A percentile compares a stretch with the other conserved stretches of the same genome.
phyloP scores from a whole-genome alignment of 2,113 vertebrate species.

The Notothenia rossii region DNA sequence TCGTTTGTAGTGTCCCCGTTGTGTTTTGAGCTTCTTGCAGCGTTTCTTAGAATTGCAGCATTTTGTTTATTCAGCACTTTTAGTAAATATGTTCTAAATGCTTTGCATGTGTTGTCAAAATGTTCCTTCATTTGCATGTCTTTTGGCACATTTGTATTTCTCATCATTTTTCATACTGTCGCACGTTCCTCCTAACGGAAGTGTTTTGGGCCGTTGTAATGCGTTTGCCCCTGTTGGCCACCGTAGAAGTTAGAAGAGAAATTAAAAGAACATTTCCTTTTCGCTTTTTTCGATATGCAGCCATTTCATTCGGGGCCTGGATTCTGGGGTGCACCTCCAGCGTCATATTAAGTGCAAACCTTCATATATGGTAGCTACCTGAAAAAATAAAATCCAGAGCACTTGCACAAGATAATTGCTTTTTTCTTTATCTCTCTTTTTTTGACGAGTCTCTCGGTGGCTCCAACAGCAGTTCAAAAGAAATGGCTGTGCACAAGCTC shows the following conservation, averaged over 20 bases:
- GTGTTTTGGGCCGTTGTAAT: no score
- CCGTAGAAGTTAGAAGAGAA: neutral
- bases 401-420: conserved; percentile 15
- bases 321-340: neutral
- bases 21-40: no score
- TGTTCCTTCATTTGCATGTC: no score
- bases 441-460: neutral
- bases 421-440: neutral
- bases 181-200: no score
- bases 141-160: no score
- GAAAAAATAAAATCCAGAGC: neutral
- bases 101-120: no score
- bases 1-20: no score
- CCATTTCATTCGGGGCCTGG: neutral
- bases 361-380: neutral
- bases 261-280: neutral
- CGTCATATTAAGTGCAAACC: neutral
- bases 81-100: no score
- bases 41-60: no score
- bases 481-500: neutral
- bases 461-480: neutral
- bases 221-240: no score
- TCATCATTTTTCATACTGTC: no score
- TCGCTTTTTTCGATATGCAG: neutral
- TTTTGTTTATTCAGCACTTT: no score